Base-by-base conservation (phyloP, 2,888 invertebrate species). In the Brachyptera putata region DNA sequence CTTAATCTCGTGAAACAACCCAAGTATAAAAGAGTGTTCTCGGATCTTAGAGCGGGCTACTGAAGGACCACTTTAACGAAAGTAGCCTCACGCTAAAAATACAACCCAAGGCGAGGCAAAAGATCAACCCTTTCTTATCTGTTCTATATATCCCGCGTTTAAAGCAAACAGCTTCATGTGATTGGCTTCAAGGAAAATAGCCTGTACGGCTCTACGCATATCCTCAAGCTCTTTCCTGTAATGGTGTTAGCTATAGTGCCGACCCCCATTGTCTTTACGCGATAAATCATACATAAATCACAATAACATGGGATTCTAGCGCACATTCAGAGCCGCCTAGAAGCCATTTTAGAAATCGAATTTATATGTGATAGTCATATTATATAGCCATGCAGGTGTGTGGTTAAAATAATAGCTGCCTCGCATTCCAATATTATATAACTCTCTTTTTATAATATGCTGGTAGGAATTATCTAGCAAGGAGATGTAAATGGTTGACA, bases 111-210 rank as follows among this genome's bases (percentile, higher is more conserved):
- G 53, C 53, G 46, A 46, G 46, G 46, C 46, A 46, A 46, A 53
- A 53, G 53, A 53, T 53, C 53, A 53, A 53, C 53, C 53, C 53
- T 53, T 16, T 34, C 53, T 53, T 53, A 34, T 53, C 53, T 46
- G 34, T 14, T 7, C 21, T 37, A 18, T 25, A 30, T 24, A 53
- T 53, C 53, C 53, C 30, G 53, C 53, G 30, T 46, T 46, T 46
- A 46, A 53, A 36, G 53, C 53, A 53, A 53, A 53, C 53, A 53
- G 34, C 34, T 24, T 53, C 34, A 18, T 36, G 53, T 53, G 53
- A 53, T 53, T 53, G 53, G 53, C 36, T 53, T 16, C 36, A 34
- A 21, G 53, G 18, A 30, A 34, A 53, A 53, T 36, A 30, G 53
- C 30, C 53, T n/a, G 4, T 16, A 9, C 13, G 3, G 37, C 3